These are phyloP conservation scores for Simalia tracyae DNA, from an alignment of 2,797 vertebrate species.

Conservation along the genomic window DNA sequence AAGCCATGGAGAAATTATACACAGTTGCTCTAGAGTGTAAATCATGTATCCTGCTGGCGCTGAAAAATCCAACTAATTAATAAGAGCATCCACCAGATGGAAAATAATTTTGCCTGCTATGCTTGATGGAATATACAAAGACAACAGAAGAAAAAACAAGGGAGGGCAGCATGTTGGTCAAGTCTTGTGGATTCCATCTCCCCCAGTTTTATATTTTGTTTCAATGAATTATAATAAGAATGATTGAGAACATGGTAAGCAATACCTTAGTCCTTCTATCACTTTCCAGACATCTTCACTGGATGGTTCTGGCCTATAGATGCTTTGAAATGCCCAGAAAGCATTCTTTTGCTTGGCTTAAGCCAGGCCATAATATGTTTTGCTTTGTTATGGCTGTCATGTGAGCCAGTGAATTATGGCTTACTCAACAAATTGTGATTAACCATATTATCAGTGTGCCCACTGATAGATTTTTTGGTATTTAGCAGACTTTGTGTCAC, in stretches of 20 bases:
- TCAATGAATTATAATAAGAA: neutral
- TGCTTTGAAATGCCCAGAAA: neutral
- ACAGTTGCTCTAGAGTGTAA: neutral
- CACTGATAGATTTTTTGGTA: neutral
- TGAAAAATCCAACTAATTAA: constrained; percentile 8
- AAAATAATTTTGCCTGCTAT: neutral
- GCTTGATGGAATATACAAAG: neutral
- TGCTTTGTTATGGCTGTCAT: neutral
- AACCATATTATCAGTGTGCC: neutral
- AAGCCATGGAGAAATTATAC: neutral
- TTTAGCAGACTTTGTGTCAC: neutral
- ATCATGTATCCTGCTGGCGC: neutral
- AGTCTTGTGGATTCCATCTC: neutral
- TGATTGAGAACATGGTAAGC: neutral
- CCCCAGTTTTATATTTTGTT: neutral
- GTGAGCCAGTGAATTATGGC: neutral
- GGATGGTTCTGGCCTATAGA: neutral
- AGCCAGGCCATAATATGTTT: neutral
- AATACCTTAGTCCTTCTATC: neutral
- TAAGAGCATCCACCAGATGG: neutral
- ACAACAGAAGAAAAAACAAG: neutral
- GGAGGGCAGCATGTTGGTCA: neutral
- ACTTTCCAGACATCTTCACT: neutral
- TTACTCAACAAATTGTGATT: neutral
- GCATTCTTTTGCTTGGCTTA: neutral